Evolutionary conservation across 2,888 invertebrate species (phyloP).

Genomic region (Catocala nupta): DNA sequence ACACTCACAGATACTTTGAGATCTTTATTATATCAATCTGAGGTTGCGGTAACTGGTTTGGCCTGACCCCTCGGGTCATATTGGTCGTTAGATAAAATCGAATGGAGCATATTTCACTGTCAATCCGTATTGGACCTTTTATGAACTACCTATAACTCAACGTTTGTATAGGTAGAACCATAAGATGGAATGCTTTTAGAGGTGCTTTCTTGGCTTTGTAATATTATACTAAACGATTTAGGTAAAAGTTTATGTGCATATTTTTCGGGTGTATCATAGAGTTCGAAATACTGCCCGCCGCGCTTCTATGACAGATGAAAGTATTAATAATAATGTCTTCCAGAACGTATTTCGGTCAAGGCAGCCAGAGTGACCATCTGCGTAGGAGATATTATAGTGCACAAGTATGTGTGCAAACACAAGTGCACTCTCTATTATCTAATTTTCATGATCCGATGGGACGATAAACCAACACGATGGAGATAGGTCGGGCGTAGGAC

Average conservation of each 20-base stretch:
- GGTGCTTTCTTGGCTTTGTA: not conserved
- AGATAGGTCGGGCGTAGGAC: no score
- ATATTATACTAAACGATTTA: not conserved
- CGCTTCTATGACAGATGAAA: no score
- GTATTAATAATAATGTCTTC: no score
- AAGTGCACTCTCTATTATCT: no score
- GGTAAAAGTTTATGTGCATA: not conserved
- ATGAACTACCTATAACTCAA: constrained; percentile 19
- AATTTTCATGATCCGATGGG: no score
- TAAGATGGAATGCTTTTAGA: not conserved
- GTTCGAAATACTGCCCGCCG: no score
- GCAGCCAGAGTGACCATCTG: no score
- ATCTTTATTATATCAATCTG: constrained; percentile 30
- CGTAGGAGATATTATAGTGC: no score
- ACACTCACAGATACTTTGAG: constrained; percentile 13
- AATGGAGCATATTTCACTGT: constrained; percentile 41
- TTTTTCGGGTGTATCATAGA: not conserved
- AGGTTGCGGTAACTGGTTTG: constrained; percentile 20
- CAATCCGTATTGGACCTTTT: constrained; percentile 35
- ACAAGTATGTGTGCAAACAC: no score
- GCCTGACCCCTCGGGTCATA: constrained; percentile 31
- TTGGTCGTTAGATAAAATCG: constrained; percentile 39
- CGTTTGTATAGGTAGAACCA: not conserved
- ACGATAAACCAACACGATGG: no score
- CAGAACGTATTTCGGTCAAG: no score